Conservation (phyloP, 2,797 vertebrate species). For the Mormyrops boulengeri region DNA sequence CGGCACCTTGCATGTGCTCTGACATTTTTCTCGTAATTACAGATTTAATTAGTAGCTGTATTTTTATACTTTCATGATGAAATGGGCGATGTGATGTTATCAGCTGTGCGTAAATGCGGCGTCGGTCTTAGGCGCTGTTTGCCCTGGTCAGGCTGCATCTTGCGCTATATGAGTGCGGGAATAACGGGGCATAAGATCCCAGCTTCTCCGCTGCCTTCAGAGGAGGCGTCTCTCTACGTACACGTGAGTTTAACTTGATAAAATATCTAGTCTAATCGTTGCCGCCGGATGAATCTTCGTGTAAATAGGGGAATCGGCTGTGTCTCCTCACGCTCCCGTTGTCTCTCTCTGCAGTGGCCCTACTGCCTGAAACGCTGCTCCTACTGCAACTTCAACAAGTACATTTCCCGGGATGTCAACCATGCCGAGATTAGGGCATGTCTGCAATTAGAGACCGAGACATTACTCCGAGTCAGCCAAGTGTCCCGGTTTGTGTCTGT, state of each 20-base stretch:
- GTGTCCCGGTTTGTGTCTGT: conserved; percentile 65
- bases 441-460: conserved; percentile 67
- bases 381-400: conserved; percentile 94
- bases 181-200: background rate
- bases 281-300: background rate
- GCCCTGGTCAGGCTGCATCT: background rate
- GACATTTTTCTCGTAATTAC: background rate
- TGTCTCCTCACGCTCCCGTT: background rate
- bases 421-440: conserved; percentile 60
- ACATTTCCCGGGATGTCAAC: conserved; percentile 65
- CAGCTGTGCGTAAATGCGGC: background rate
- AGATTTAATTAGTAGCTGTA: background rate
- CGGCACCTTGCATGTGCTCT: background rate
- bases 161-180: background rate
- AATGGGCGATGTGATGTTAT: background rate
- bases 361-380: conserved; percentile 84
- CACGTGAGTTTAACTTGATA: conserved; percentile 56
- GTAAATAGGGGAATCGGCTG: background rate
- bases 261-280: background rate
- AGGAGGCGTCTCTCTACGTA: conserved; percentile 63
- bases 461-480: conserved; percentile 69
- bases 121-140: background rate
- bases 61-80: background rate
- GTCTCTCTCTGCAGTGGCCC: conserved; percentile 71
- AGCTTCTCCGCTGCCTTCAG: background rate